Evolutionary conservation across 2,888 invertebrate genomes (phyloP).

Genomic region (Branchinecta sandiegonensis): DNA sequence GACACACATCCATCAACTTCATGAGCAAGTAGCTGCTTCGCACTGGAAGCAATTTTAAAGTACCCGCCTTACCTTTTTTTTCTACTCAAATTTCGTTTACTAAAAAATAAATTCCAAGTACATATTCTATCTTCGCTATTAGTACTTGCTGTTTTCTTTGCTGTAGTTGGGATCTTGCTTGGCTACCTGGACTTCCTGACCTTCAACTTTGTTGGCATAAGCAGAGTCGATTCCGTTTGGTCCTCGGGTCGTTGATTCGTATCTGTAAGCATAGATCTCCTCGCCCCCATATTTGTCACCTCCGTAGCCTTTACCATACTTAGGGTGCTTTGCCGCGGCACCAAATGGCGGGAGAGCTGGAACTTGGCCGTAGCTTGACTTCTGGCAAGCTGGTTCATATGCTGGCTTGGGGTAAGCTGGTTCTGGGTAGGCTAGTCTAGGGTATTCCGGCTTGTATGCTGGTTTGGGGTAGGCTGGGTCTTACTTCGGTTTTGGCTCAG

Average conservation of each 20-base stretch:
- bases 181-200: not conserved
- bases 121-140: not conserved
- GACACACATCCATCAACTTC: no score
- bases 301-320: not conserved
- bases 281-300: not conserved
- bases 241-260: slow-evolving; percentile 6
- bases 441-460: not conserved
- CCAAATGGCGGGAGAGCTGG: not conserved
- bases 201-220: not conserved
- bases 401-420: no score
- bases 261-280: slow-evolving; percentile 2
- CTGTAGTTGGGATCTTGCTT: not conserved
- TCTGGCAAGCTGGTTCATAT: not conserved
- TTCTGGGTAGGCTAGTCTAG: no score
- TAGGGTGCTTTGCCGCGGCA: not conserved
- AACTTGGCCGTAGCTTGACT: not conserved
- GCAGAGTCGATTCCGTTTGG: slow-evolving; percentile 8
- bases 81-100: not conserved
- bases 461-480: slow-evolving; percentile 1
- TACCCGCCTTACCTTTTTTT: no score
- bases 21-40: no score
- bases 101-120: not conserved
- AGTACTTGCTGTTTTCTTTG: slow-evolving; percentile 1
- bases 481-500: not conserved
- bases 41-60: no score